phyloP scores from a whole-genome alignment of 2,113 vertebrate genomes.

The Cricetomys ansorgei region DNA sequence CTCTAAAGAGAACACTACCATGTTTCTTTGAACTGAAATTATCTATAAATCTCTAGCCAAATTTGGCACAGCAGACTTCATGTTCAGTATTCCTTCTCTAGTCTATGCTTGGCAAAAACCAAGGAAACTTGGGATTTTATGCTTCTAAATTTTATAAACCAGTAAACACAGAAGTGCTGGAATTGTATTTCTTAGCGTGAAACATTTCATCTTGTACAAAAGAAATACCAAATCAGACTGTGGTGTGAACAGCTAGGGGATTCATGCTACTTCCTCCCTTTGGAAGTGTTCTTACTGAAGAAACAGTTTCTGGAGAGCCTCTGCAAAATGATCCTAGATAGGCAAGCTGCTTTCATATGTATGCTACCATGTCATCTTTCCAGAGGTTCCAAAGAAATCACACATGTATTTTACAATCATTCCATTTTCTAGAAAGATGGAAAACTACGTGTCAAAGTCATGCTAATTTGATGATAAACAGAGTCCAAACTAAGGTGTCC shows the following conservation, averaged over 20 bases:
- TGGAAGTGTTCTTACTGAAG: conserved; percentile 72
- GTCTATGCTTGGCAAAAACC: conserved; percentile 68
- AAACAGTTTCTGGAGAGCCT: conserved; percentile 61
- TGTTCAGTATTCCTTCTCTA: conserved; percentile 76
- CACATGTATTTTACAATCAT: background rate
- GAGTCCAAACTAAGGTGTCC: background rate
- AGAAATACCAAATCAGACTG: conserved; percentile 74
- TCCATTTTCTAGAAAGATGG: background rate
- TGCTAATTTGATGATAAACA: background rate
- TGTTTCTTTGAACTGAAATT: conserved; percentile 77
- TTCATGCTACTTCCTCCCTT: conserved; percentile 62
- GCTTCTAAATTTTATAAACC: conserved; percentile 76
- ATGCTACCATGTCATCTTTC: background rate
- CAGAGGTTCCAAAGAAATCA: background rate
- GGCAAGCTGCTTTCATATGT: conserved; percentile 7
- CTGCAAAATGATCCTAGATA: background rate
- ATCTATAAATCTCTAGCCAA: conserved; percentile 70
- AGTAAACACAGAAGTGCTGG: conserved; percentile 78
- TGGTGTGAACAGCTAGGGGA: conserved; percentile 44
- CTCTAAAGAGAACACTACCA: conserved; percentile 72
- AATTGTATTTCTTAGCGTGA: conserved; percentile 78
- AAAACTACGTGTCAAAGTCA: background rate
- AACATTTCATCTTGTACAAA: conserved; percentile 77
- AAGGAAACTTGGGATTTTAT: conserved; percentile 76
- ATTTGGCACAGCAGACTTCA: conserved; percentile 77